Evolutionary conservation across 2,113 vertebrate genomes (phyloP).

Genomic region (Cynoglossus semilaevis): DNA sequence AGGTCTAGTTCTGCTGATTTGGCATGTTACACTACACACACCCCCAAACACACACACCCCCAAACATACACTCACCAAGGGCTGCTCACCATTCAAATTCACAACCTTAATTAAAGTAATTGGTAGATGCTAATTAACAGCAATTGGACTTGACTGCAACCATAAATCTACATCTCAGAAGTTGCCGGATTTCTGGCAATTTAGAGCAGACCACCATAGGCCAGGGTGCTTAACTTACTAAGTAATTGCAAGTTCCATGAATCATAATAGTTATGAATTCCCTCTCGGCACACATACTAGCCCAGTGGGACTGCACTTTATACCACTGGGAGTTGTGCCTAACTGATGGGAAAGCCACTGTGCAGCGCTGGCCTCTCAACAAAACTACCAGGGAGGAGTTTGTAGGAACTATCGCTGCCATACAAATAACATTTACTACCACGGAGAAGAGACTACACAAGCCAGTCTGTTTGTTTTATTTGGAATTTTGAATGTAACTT

Average conservation of each 20-base stretch:
- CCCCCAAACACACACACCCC: slow-evolving; percentile 37
- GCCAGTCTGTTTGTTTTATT: slow-evolving; percentile 15
- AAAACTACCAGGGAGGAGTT: slow-evolving; percentile 15
- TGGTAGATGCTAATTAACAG: slow-evolving; percentile 76
- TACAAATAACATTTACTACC: slow-evolving; percentile 37
- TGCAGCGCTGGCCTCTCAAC: slow-evolving; percentile 28
- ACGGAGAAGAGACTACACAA: slow-evolving; percentile 23
- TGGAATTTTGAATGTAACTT: slow-evolving; percentile 22
- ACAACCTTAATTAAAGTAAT: slow-evolving; percentile 74
- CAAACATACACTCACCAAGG: slow-evolving; percentile 11
- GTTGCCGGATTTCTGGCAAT: slow-evolving; percentile 66
- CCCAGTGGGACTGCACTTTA: slow-evolving; percentile 42
- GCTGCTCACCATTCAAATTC: slow-evolving; percentile 63
- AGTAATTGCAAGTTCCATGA: slow-evolving; percentile 77
- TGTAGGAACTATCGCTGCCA: slow-evolving; percentile 45
- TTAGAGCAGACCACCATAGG: slow-evolving; percentile 64
- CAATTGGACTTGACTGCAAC: slow-evolving; percentile 77
- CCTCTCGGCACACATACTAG: slow-evolving; percentile 38
- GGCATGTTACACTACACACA: slow-evolving; percentile 47
- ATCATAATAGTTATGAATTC: slow-evolving; percentile 72
- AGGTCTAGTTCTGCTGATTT: slow-evolving; percentile 54
- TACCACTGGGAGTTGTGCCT: slow-evolving; percentile 44
- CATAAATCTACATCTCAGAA: slow-evolving; percentile 77
- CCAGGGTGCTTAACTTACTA: slow-evolving; percentile 68
- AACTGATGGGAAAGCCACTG: slow-evolving; percentile 49